Percentiles rank a stretch among this genome's conserved stretches.
These are phyloP conservation scores for Crypturellus undulatus DNA, from an alignment of 2,113 vertebrate species.

Conservation along the genomic window DNA sequence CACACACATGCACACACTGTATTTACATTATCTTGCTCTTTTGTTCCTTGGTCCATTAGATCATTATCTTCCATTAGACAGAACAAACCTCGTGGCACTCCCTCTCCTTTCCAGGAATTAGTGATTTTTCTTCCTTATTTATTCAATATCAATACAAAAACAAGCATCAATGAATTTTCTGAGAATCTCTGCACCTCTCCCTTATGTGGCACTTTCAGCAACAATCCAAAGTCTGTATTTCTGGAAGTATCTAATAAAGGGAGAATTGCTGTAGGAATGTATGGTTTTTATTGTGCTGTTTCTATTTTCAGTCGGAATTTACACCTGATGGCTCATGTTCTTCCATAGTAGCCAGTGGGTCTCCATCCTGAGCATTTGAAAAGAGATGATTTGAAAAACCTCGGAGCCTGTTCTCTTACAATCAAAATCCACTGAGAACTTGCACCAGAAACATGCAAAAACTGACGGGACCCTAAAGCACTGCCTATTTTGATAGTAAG, in stretches of 20 bases:
- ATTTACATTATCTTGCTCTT: constrained; percentile 9
- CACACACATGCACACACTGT: neutral
- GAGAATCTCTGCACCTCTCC: neutral
- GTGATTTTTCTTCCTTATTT: neutral
- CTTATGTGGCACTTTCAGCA: neutral
- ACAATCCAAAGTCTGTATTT: neutral
- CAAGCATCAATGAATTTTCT: neutral
- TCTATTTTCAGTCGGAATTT: neutral
- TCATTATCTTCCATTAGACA: neutral
- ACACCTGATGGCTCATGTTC: neutral
- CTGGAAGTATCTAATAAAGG: neutral
- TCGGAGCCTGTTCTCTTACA: neutral
- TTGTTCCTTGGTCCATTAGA: neutral
- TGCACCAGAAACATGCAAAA: neutral
- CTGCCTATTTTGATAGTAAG: neutral
- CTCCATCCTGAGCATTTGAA: neutral
- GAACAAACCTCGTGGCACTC: neutral
- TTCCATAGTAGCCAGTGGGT: neutral
- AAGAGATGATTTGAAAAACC: neutral
- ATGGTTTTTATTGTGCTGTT: neutral
- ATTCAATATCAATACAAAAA: neutral
- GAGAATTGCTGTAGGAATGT: neutral
- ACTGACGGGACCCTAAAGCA: neutral
- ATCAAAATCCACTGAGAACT: neutral
- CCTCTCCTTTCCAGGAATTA: neutral